These are phyloP conservation scores for Triplophysa dalaica DNA, from an alignment of 2,113 vertebrate genomes.

Conservation along the genomic window DNA sequence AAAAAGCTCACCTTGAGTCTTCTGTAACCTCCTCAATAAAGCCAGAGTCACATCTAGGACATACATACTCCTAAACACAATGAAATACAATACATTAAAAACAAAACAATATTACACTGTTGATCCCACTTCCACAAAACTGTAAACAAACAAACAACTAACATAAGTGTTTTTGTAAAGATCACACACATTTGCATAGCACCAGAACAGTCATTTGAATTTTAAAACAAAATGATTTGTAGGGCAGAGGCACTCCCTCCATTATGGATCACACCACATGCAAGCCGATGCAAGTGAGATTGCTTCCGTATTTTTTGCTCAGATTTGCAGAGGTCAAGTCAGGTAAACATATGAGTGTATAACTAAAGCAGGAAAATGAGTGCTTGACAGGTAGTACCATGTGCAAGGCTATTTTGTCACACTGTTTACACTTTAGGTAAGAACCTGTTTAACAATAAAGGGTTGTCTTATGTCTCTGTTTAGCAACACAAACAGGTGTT, in stretches of 20 bases:
- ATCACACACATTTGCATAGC: background rate
- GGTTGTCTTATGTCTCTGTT: background rate
- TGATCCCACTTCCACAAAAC: background rate
- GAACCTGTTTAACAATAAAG: background rate
- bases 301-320: slow-evolving; percentile 18
- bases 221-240: slow-evolving; percentile 4
- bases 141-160: background rate
- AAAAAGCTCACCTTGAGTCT: slow-evolving; percentile 84
- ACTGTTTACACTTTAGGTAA: background rate
- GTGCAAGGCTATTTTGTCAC: background rate
- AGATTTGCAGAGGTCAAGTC: slow-evolving; percentile 11
- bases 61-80: slow-evolving; percentile 85
- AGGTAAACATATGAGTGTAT: background rate
- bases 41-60: slow-evolving; percentile 90
- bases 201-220: slow-evolving; percentile 6
- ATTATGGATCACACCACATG: background rate
- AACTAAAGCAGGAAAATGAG: background rate
- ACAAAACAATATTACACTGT: background rate
- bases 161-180: background rate
- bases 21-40: slow-evolving; percentile 96
- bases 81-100: background rate
- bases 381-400: background rate
- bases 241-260: slow-evolving; percentile 3
- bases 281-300: background rate
- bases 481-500: slow-evolving; percentile 45